Percentiles rank a stretch among this genome's conserved stretches.
These are phyloP conservation scores for Tupaia chinensis DNA, from an alignment of 2,113 vertebrate genomes.

Conservation along the genomic window DNA sequence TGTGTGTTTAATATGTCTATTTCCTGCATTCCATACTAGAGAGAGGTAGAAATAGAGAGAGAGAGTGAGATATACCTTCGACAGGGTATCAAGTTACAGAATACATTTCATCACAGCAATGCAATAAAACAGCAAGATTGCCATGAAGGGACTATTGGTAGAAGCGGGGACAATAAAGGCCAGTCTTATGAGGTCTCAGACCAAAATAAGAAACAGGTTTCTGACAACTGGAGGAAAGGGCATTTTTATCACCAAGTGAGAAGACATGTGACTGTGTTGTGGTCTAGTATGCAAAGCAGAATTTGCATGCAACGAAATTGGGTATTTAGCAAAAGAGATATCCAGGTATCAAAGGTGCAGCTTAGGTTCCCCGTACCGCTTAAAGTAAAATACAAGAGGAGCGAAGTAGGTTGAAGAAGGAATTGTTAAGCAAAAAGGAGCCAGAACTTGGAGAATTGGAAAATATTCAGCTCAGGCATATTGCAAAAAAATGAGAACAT, in stretches of 20 bases:
- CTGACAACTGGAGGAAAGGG: not conserved
- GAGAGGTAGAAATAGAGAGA: no score
- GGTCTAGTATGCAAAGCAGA: not conserved
- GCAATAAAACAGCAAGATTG: no score
- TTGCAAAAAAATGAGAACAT: not conserved
- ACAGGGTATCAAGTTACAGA: not conserved
- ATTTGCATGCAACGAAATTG: not conserved
- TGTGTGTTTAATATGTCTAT: no score
- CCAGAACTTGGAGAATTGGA: not conserved
- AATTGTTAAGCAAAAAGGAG: conserved; percentile 14
- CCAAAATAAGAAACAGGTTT: not conserved
- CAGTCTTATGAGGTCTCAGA: not conserved
- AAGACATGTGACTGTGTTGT: not conserved
- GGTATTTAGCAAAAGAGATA: not conserved
- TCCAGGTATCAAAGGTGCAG: not conserved
- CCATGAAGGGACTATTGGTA: not conserved
- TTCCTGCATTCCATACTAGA: no score
- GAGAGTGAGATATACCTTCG: no score
- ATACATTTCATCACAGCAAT: not conserved
- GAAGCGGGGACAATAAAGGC: not conserved
- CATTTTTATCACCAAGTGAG: not conserved
- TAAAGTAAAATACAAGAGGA: not conserved
- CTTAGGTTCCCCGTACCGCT: not conserved
- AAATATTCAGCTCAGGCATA: not conserved
- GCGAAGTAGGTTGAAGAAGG: not conserved